Percentiles rank a stretch among this genome's conserved stretches.
These are phyloP conservation scores for Eurytoma californica DNA, from an alignment of 2,888 invertebrate species.

Conservation along the genomic window DNA sequence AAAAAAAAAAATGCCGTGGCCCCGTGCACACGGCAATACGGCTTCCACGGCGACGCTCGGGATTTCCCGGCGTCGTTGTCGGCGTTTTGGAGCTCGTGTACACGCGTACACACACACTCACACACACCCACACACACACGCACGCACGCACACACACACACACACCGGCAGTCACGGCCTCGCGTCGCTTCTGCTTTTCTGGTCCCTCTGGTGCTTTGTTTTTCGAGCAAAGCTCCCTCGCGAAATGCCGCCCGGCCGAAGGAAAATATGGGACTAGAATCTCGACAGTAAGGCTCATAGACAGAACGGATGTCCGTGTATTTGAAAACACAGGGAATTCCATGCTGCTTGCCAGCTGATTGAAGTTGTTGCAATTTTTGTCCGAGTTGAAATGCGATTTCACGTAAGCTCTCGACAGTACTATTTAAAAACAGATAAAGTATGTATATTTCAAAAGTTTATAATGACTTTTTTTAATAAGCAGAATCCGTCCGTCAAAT, in stretches of 20 bases:
- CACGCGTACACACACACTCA: background rate
- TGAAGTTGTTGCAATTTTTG: background rate
- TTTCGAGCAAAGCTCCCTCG: conserved; percentile 24
- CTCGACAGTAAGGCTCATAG: conserved; percentile 12
- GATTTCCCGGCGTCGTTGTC: background rate
- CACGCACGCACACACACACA: background rate
- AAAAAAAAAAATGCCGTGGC: background rate
- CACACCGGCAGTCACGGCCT: background rate
- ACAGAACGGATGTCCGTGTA: background rate
- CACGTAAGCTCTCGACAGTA: too few relatives aligned
- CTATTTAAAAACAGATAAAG: too few relatives aligned
- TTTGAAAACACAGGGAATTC: too few relatives aligned
- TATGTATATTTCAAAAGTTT: too few relatives aligned
- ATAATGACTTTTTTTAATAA: too few relatives aligned
- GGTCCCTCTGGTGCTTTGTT: conserved; percentile 25
- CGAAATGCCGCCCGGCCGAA: conserved; percentile 13
- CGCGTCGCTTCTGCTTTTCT: conserved; percentile 7
- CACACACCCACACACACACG: background rate
- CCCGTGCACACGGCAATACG: background rate
- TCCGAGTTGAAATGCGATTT: background rate
- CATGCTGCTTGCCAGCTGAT: background rate
- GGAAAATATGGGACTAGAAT: conserved; percentile 34
- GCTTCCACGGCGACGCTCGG: background rate
- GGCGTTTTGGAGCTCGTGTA: background rate
- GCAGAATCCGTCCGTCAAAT: too few relatives aligned